Conservation (phyloP, 2,797 vertebrate genomes). For the Spatula clypeata region DNA sequence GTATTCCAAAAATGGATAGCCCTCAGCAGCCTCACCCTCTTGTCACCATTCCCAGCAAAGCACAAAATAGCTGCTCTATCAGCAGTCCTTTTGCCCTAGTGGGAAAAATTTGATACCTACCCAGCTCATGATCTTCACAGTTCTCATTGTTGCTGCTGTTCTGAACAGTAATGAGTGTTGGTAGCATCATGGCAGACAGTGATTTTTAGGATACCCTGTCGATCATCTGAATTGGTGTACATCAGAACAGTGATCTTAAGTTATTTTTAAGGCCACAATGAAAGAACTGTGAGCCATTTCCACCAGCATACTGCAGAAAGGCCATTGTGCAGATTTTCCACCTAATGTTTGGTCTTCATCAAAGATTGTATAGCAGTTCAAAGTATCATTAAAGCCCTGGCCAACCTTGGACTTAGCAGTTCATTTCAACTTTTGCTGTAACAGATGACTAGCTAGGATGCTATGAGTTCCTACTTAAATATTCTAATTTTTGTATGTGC, state of each 20-base stretch:
- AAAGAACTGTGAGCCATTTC: neutral
- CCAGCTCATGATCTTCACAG: neutral
- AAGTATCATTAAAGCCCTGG: neutral
- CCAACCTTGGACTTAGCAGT: neutral
- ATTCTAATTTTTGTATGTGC: neutral
- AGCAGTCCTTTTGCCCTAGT: neutral
- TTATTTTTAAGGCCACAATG: neutral
- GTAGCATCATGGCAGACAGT: neutral
- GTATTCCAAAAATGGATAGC: neutral
- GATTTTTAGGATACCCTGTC: neutral
- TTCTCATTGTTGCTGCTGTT: neutral
- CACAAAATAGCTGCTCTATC: neutral
- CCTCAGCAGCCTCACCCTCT: neutral
- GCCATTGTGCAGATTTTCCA: neutral
- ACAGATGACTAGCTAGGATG: neutral
- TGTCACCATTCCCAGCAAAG: neutral
- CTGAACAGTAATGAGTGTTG: neutral
- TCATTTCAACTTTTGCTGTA: neutral
- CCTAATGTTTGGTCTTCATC: neutral
- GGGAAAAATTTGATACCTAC: neutral
- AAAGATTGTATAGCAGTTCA: neutral
- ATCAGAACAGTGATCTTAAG: neutral
- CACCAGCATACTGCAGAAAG: neutral
- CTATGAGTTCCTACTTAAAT: neutral
- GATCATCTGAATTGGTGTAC: neutral